Conservation (phyloP, 2,113 vertebrate species). For the Misgurnus mizolepis region DNA sequence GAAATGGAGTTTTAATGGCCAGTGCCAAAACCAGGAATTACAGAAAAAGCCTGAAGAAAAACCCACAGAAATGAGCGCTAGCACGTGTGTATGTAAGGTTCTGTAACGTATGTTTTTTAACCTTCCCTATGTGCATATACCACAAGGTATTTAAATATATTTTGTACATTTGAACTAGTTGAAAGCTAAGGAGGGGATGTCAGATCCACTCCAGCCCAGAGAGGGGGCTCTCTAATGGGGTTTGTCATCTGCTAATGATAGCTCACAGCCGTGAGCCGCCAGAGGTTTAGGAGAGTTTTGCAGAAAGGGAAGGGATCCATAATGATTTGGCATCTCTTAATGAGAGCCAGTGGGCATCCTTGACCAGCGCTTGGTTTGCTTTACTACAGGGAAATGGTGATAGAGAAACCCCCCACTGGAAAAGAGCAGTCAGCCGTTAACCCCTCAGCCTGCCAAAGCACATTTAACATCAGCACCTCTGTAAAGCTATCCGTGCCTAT, state of each 20-base stretch:
- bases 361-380: conserved; percentile 18
- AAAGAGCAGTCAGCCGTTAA: conserved; percentile 43
- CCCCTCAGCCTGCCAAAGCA: conserved; percentile 36
- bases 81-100: neutral
- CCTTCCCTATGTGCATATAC: conserved; percentile 40
- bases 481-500: conserved; percentile 28
- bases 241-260: conserved; percentile 66
- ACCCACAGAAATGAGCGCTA: neutral
- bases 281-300: conserved; percentile 39
- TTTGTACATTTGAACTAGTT: conserved; percentile 47
- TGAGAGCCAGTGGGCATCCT: conserved; percentile 54
- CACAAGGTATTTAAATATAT: conserved; percentile 12
- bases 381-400: conserved; percentile 35
- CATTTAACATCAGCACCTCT: conserved; percentile 49
- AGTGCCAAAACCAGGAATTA: conserved; percentile 5
- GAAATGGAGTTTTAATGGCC: neutral
- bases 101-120: neutral
- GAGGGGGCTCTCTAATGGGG: conserved; percentile 54
- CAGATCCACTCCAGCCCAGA: conserved; percentile 51
- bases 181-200: conserved; percentile 55
- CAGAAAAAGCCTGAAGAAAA: conserved; percentile 11
- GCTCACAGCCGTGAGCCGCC: conserved; percentile 49
- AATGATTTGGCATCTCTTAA: conserved; percentile 59
- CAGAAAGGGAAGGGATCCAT: conserved; percentile 51
- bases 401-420: conserved; percentile 39